phyloP scores from a whole-genome alignment of 2,888 invertebrate genomes.

The Andrena praecox region DNA sequence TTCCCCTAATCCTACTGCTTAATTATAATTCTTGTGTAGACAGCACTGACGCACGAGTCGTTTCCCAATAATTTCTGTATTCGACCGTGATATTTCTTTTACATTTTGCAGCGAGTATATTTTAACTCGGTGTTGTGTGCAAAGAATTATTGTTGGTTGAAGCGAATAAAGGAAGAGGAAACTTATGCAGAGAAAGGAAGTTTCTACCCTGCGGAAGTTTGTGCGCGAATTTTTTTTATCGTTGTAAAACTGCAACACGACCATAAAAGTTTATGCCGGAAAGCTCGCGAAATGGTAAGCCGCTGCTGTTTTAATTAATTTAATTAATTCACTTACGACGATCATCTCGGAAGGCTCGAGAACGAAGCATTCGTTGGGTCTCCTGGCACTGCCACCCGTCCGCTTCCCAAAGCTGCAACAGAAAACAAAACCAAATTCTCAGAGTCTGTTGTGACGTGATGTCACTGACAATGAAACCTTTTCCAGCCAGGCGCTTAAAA shows the following conservation, averaged over 20 bases:
- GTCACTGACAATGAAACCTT: no score
- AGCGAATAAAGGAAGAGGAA: neutral
- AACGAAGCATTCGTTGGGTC: slow-evolving; percentile 94
- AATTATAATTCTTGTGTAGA: no score
- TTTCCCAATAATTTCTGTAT: no score
- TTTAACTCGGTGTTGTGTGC: no score
- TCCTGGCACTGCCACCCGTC: slow-evolving; percentile 90
- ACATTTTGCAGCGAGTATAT: no score
- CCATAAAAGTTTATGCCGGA: neutral
- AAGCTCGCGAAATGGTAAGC: neutral
- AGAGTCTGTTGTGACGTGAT: neutral
- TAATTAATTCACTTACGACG: slow-evolving; percentile 88
- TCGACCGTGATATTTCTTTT: no score
- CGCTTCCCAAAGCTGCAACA: slow-evolving; percentile 93
- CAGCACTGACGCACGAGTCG: no score
- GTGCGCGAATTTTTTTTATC: slow-evolving; percentile 18
- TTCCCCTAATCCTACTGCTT: no score
- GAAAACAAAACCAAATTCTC: slow-evolving; percentile 56
- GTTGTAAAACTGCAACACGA: neutral
- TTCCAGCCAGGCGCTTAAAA: neutral
- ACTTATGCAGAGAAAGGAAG: neutral
- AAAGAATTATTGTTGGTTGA: neutral
- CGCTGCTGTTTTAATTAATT: slow-evolving; percentile 1
- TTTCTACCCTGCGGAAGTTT: neutral
- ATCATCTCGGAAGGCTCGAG: slow-evolving; percentile 95